These are phyloP conservation scores for Micrastur ruficollis DNA, from an alignment of 2,797 vertebrate species.

Conservation along the genomic window DNA sequence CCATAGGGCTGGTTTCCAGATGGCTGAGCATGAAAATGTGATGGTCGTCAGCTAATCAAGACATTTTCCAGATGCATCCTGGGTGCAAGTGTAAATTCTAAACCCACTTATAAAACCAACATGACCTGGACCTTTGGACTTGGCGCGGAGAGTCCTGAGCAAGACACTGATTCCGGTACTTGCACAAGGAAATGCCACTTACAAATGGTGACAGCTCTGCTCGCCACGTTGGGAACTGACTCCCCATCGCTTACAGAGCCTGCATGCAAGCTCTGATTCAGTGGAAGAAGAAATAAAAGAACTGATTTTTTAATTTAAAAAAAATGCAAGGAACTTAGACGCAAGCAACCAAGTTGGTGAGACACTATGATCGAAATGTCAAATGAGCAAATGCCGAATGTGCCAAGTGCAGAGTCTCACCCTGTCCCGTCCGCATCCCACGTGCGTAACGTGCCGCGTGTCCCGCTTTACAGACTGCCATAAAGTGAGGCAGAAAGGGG, in stretches of 20 bases:
- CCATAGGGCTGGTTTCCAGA: not conserved
- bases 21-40: not conserved
- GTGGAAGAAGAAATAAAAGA: not conserved
- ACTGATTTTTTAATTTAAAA: not conserved
- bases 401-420: not conserved
- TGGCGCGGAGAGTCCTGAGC: accelerated
- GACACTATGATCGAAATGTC: not conserved
- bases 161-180: accelerated
- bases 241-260: accelerated
- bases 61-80: not conserved
- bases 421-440: accelerated
- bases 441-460: accelerated
- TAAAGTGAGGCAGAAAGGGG: not conserved
- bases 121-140: not conserved
- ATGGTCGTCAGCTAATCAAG: not conserved
- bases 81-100: not conserved
- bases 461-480: not conserved
- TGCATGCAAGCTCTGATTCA: not conserved
- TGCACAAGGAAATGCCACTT: not conserved
- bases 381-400: not conserved
- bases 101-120: not conserved
- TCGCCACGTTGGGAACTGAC: accelerated
- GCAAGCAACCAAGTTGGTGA: not conserved
- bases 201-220: not conserved
- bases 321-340: not conserved